phyloP scores from a whole-genome alignment of 2,888 invertebrate genomes.

The Eutolmus rufibarbis region DNA sequence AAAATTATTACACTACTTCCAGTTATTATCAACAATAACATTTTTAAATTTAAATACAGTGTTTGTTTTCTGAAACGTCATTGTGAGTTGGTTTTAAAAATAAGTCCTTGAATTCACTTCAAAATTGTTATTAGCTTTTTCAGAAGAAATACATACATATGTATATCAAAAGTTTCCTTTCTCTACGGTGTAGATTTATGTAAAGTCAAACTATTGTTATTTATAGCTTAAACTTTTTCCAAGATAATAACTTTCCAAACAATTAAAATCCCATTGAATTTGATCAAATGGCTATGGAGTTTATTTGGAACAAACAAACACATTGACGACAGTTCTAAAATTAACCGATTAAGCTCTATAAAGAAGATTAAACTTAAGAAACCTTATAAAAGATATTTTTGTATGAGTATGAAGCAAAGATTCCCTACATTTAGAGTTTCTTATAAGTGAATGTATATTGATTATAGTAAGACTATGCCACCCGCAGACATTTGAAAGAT shows the following conservation, averaged over 20 bases:
- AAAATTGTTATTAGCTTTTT: not conserved
- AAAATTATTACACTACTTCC: no score
- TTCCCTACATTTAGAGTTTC: no score
- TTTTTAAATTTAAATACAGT: no score
- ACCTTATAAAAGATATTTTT: no score
- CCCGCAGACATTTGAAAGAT: not conserved
- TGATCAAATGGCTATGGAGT: not conserved
- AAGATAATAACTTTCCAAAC: not conserved
- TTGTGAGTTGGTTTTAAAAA: no score
- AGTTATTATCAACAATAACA: no score
- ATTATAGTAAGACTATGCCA: not conserved
- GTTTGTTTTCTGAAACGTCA: no score
- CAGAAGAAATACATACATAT: not conserved
- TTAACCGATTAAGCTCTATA: no score
- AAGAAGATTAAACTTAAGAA: no score
- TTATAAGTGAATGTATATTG: not conserved
- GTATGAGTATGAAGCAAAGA: no score
- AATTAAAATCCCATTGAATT: not conserved
- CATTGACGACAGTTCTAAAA: not conserved
- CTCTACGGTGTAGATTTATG: not conserved
- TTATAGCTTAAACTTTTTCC: not conserved
- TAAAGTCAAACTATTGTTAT: not conserved
- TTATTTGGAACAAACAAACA: not conserved
- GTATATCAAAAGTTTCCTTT: not conserved
- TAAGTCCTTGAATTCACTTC: no score